Evolutionary conservation across 2,888 invertebrate species (phyloP).

Genomic region (Pyrrhopygopsis socrates): DNA sequence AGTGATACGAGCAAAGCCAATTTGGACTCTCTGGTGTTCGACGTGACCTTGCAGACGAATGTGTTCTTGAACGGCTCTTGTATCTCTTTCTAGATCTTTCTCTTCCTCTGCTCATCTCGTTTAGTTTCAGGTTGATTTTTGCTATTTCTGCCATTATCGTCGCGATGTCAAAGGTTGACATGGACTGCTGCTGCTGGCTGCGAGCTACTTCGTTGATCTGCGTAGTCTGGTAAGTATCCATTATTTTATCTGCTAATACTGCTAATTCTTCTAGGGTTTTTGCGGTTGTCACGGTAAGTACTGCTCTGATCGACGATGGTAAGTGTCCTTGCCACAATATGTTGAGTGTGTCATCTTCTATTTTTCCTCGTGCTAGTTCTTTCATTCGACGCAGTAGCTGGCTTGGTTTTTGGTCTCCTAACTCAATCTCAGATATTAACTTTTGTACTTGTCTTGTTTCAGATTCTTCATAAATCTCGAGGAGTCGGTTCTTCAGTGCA

Average conservation of each 20-base stretch:
- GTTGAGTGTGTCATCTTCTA: constrained; percentile 7
- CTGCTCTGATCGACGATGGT: not conserved
- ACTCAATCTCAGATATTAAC: not conserved
- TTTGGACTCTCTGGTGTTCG: not conserved
- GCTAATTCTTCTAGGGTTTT: no score
- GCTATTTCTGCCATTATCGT: not conserved
- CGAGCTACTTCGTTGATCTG: not conserved
- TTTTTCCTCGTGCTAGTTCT: not conserved
- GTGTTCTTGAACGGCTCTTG: not conserved
- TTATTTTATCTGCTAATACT: not conserved
- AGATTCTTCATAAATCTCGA: not conserved
- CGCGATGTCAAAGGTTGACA: no score
- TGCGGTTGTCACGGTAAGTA: no score
- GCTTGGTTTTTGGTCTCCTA: constrained; percentile 59
- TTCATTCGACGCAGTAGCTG: not conserved
- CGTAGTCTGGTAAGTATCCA: not conserved
- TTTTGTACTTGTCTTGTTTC: not conserved
- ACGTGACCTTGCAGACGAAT: not conserved
- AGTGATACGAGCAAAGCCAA: not conserved
- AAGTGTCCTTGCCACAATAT: constrained; percentile 8
- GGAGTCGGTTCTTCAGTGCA: not conserved
- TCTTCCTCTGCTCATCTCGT: not conserved
- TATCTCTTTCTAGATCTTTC: not conserved
- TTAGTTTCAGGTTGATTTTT: not conserved
- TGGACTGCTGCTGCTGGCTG: no score